Evolutionary conservation across 2,797 vertebrate genomes (phyloP).

Genomic region (Pangasius macronema): DNA sequence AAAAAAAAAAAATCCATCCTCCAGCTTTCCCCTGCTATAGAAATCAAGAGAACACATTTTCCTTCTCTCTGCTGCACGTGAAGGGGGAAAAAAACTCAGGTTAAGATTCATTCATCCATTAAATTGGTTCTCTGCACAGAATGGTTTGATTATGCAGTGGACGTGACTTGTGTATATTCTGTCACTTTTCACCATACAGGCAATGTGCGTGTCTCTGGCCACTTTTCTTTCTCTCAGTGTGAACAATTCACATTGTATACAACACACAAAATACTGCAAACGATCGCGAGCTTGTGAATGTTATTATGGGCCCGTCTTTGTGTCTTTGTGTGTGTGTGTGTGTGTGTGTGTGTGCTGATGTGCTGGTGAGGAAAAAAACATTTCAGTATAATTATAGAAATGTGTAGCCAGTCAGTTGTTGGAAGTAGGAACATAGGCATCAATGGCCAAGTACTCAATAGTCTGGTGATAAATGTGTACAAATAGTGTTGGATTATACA

Average conservation of each 20-base stretch:
- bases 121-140: constrained; percentile 83
- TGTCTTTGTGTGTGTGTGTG: background rate
- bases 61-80: constrained; percentile 70
- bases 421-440: constrained; percentile 16
- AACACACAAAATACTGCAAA: background rate
- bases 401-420: background rate
- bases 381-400: background rate
- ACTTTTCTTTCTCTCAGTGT: background rate
- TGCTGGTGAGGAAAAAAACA: background rate
- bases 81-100: constrained; percentile 60
- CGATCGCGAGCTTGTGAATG: background rate
- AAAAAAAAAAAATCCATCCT: background rate
- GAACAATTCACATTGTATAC: background rate
- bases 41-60: constrained; percentile 57
- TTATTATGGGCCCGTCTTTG: background rate
- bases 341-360: too few species aligned
- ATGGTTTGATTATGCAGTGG: constrained; percentile 76
- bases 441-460: constrained; percentile 7
- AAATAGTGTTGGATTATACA: background rate
- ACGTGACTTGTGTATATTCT: constrained; percentile 59
- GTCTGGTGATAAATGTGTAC: background rate
- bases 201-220: background rate
- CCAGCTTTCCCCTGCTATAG: background rate
- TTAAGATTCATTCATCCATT: constrained; percentile 83
- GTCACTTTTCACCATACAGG: constrained; percentile 18